Evolutionary conservation across 2,113 vertebrate genomes (phyloP), one percentile per base, ranked within the genome.

Genomic region (Synchiropus splendidus): DNA sequence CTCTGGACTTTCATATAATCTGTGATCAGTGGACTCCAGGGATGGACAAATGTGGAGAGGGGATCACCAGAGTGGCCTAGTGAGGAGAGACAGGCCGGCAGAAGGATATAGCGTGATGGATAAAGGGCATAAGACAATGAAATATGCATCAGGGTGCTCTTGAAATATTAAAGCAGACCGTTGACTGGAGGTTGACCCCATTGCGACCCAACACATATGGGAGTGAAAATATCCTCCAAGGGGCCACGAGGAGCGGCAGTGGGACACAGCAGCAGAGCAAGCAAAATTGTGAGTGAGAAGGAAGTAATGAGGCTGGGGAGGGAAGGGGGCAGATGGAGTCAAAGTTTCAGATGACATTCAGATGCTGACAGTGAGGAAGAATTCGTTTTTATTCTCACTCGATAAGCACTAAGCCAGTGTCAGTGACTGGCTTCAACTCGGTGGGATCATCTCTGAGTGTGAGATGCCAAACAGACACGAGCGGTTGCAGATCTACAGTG

Each of bases 121-220:
- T 72, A 42, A 51, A 71, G 53, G 58, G 48, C 61, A 36, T 18
- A 37, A 61, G 66, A 70, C 45, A 57, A 75, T 82, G 67, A 82
- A 82, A 82, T 74, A 82, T 82, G 75, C 67, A 82, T 77, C 54
- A 63, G 42, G 70, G 48, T 5, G 16, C 43, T 58, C 53, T 61
- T 13, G 58, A 75, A 80, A 80, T 60, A 77, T 82, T 80, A 68
- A 80, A 78, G 66, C 69, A 64, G 51, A 56, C 62, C 60, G 75
- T 77, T 80, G 75, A 82, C 77, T 78, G 48, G 67, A 68, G 63
- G 38, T 78, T 80, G 79, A 78, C 77, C 79, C 69, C 3, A 1
- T 17, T 35, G 68, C 57, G 73, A 78, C 74, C 77, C 72, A 45
- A 73, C 69, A 75, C 73, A 65, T 70, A 47, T 42, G 16, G 47